Conservation (phyloP, 2,113 vertebrate genomes). For the Hyla sarda region DNA sequence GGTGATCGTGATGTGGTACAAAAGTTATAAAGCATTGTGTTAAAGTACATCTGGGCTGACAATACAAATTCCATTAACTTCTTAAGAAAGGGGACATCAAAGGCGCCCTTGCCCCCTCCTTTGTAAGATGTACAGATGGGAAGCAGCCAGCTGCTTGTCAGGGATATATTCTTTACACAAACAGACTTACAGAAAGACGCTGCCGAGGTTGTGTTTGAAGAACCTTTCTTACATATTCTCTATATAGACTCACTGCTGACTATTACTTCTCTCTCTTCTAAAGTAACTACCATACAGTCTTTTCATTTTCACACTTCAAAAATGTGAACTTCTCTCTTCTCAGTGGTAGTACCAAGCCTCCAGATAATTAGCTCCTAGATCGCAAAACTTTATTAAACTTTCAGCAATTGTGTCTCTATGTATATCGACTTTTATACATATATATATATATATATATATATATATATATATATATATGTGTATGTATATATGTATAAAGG, state of each 20-base stretch:
- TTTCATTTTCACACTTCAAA: constrained; percentile 23
- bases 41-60: constrained; percentile 6
- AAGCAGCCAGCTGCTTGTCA: constrained; percentile 22
- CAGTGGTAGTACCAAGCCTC: not conserved
- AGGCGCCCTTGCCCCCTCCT: not conserved
- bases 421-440: no score
- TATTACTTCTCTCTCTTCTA: constrained; percentile 20
- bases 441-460: no score
- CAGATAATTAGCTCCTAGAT: constrained; percentile 26
- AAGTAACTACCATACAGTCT: not conserved
- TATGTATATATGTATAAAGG: no score
- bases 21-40: not conserved
- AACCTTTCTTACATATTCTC: constrained; percentile 51
- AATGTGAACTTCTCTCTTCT: constrained; percentile 13
- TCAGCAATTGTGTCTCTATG: not conserved
- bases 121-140: constrained; percentile 11
- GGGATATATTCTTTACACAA: constrained; percentile 42
- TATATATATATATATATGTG: no score
- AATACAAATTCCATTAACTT: constrained; percentile 40
- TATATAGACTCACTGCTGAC: constrained; percentile 47
- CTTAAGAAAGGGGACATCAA: constrained; percentile 35
- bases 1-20: not conserved
- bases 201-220: constrained; percentile 45
- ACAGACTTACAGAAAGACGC: constrained; percentile 25
- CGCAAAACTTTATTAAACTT: constrained; percentile 24